phyloP scores from a whole-genome alignment of 2,113 vertebrate species.

The Lepisosteus oculatus region DNA sequence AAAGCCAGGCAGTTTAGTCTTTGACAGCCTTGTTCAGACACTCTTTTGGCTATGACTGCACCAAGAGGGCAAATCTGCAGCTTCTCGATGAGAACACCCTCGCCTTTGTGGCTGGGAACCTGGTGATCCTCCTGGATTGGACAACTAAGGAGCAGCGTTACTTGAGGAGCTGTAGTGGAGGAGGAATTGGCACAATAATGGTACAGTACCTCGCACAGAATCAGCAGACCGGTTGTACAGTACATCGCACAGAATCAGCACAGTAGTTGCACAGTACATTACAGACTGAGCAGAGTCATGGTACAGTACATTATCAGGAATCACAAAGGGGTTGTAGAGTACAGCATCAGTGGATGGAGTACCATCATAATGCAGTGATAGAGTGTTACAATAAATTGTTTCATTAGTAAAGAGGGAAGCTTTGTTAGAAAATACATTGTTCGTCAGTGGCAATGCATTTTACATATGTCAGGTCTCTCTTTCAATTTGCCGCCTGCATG shows the following conservation, averaged over 20 bases:
- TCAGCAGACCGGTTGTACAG: neutral
- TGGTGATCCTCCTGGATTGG: conserved; percentile 74
- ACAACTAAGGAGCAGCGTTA: conserved; percentile 71
- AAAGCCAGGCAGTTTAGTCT: neutral
- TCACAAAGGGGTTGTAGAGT: too few species aligned
- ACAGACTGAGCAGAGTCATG: neutral
- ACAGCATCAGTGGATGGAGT: too few species aligned
- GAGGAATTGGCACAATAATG: conserved; percentile 80
- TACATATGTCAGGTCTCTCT: too few species aligned
- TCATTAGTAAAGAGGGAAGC: too few species aligned
- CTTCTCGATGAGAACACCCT: conserved; percentile 71
- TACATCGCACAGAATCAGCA: neutral
- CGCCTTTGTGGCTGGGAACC: conserved; percentile 83
- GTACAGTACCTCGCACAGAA: conserved; percentile 54
- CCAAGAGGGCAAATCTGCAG: conserved; percentile 76
- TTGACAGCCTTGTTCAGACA: conserved; percentile 60
- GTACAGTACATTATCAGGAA: too few species aligned
- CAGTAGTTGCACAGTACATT: neutral
- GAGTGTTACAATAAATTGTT: too few species aligned
- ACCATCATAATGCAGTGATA: too few species aligned
- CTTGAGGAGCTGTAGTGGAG: conserved; percentile 72
- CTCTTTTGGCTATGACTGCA: conserved; percentile 90
- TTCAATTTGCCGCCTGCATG: too few species aligned
- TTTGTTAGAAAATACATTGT: too few species aligned
- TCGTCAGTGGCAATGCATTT: too few species aligned